phyloP scores from a whole-genome alignment of 2,888 invertebrate species.

The Chrysolina americana region DNA sequence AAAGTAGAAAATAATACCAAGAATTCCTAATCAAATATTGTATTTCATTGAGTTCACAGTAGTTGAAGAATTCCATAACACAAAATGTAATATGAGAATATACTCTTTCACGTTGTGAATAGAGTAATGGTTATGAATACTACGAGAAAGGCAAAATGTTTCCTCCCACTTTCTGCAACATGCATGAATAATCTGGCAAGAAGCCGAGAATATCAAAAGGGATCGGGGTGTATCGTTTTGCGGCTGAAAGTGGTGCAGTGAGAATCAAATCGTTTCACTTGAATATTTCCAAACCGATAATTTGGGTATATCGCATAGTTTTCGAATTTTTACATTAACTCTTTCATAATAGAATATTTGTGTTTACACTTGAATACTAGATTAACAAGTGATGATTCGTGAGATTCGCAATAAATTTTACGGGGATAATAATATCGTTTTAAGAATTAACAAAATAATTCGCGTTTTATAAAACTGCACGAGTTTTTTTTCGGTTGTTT shows the following conservation, averaged over 20 bases:
- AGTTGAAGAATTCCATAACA: not conserved
- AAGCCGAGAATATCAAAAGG: not conserved
- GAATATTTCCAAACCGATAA: too few relatives aligned
- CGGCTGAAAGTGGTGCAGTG: not conserved
- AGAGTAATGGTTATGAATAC: not conserved
- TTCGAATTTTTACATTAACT: too few relatives aligned
- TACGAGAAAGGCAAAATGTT: conserved; percentile 3
- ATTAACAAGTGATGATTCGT: too few relatives aligned
- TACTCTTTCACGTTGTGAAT: not conserved
- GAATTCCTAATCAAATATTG: not conserved
- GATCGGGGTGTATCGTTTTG: not conserved
- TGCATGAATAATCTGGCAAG: conserved; percentile 2
- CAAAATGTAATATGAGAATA: conserved; percentile 2
- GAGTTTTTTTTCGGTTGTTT: too few relatives aligned
- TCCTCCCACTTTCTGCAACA: not conserved
- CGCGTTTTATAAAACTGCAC: too few relatives aligned
- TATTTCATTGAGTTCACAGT: conserved; percentile 2
- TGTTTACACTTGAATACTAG: too few relatives aligned
- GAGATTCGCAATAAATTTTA: too few relatives aligned
- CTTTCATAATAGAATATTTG: too few relatives aligned
- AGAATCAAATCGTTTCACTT: not conserved
- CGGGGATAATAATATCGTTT: too few relatives aligned
- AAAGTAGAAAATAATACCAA: not conserved
- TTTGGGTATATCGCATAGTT: too few relatives aligned
- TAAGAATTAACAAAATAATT: too few relatives aligned